Percentiles rank a stretch among this genome's conserved stretches.
These are phyloP conservation scores for Anodontia alba DNA, from an alignment of 2,888 invertebrate genomes.

Conservation along the genomic window DNA sequence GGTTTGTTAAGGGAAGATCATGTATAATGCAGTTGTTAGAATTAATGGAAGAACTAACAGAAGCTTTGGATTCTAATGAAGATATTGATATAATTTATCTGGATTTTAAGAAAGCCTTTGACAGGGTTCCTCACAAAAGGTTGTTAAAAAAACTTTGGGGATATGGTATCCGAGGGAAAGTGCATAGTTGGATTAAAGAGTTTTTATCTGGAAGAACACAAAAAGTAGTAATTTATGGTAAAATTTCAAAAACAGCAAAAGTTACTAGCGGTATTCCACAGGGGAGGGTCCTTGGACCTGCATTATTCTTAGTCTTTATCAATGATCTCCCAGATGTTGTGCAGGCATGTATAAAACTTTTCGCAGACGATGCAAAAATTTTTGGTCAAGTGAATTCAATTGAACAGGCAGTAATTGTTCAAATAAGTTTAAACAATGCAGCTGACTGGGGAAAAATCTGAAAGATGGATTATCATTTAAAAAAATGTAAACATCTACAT, in stretches of 20 bases:
- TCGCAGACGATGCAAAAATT: no score
- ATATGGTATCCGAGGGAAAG: background rate
- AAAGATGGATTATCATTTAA: background rate
- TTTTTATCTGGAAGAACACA: background rate
- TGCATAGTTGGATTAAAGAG: background rate
- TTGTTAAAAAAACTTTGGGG: background rate
- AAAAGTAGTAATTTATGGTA: background rate
- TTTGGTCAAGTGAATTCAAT: no score
- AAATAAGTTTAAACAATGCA: no score
- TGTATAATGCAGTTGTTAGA: background rate
- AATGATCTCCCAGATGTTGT: background rate
- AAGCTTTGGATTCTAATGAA: background rate
- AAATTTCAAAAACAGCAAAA: background rate
- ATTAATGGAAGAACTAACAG: background rate
- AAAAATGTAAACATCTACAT: conserved; percentile 10
- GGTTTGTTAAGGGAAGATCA: background rate
- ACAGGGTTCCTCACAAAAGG: background rate
- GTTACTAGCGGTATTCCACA: background rate
- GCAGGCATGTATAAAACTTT: background rate
- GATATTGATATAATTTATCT: background rate
- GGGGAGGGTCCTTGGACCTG: background rate
- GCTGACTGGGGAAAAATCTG: background rate
- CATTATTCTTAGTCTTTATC: background rate
- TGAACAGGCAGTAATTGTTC: no score
- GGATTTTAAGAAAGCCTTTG: conserved; percentile 8